Percentiles rank a stretch among this genome's conserved stretches.
These are phyloP conservation scores for Neelides sp. DNA, from an alignment of 1,140 invertebrate genomes.

Conservation along the genomic window DNA sequence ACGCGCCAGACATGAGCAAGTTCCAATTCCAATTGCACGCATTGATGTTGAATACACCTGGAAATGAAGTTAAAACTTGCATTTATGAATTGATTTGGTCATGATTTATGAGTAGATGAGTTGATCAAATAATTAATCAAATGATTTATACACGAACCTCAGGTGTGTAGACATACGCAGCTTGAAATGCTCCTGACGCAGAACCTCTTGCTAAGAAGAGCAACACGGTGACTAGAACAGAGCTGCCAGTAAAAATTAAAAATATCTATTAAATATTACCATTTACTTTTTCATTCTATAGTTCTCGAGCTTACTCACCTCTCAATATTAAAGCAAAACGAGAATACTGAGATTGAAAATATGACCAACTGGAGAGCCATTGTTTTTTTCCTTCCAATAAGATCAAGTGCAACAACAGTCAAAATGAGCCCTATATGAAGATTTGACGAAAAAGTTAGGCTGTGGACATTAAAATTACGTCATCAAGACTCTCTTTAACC, in stretches of 20 bases:
- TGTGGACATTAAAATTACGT: conserved; percentile 17
- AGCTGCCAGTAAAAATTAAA: neutral
- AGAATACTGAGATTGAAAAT: conserved; percentile 66
- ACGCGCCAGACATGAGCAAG: conserved; percentile 77
- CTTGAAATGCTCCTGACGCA: conserved; percentile 86
- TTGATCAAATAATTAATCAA: neutral
- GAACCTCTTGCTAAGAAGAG: conserved; percentile 81
- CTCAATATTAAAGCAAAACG: conserved; percentile 60
- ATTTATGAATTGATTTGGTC: conserved; percentile 14
- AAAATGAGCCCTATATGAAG: conserved; percentile 64
- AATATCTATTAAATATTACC: neutral
- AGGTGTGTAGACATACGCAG: conserved; percentile 88
- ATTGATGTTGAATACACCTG: conserved; percentile 76
- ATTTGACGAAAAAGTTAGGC: too few species aligned
- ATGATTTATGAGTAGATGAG: neutral
- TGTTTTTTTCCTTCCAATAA: conserved; percentile 77
- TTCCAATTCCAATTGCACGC: conserved; percentile 71
- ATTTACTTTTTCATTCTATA: neutral
- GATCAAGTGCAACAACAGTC: conserved; percentile 81
- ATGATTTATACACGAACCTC: conserved; percentile 47
- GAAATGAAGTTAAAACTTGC: too few species aligned
- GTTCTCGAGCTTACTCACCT: conserved; percentile 46
- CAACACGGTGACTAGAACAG: conserved; percentile 69
- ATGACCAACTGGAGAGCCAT: conserved; percentile 87
- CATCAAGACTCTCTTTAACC: too few species aligned